A percentile compares a stretch with the other conserved stretches of the same genome.
Conservation (phyloP, 2,113 vertebrate species). For the Corythornis cristatus region DNA sequence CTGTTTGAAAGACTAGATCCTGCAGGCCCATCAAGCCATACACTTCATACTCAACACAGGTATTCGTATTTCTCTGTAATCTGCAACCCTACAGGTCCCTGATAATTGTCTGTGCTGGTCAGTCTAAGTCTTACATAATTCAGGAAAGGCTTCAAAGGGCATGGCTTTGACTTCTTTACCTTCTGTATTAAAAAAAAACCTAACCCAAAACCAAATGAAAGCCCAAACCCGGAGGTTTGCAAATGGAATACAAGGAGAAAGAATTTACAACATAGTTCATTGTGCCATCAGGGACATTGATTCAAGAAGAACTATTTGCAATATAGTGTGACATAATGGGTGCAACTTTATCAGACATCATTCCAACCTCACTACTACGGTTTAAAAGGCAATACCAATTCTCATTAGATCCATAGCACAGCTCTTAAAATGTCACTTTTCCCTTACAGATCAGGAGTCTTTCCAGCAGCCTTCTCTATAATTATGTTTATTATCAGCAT, state of each 20-base stretch:
- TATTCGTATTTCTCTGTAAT: neutral
- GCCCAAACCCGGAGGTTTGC: neutral
- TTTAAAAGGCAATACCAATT: conserved; percentile 12
- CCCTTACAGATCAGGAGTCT: neutral
- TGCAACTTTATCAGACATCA: neutral
- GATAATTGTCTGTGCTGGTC: neutral
- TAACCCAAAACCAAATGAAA: neutral
- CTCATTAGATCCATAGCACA: conserved; percentile 4
- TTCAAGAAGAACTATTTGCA: neutral
- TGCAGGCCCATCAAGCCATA: neutral
- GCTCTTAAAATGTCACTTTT: conserved; percentile 36
- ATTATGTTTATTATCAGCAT: conserved; percentile 57
- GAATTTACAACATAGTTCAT: neutral
- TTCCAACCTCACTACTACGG: neutral
- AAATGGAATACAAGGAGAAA: neutral
- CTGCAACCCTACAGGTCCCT: neutral
- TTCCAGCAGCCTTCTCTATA: conserved; percentile 22
- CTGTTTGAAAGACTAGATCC: neutral
- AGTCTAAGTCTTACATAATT: neutral
- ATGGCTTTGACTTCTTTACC: neutral
- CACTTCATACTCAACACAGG: neutral
- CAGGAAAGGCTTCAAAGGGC: neutral
- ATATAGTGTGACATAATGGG: neutral
- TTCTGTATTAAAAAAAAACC: neutral
- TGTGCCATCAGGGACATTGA: neutral